These are phyloP conservation scores for Nanger granti DNA, from an alignment of 2,113 vertebrate genomes.

Conservation along the genomic window DNA sequence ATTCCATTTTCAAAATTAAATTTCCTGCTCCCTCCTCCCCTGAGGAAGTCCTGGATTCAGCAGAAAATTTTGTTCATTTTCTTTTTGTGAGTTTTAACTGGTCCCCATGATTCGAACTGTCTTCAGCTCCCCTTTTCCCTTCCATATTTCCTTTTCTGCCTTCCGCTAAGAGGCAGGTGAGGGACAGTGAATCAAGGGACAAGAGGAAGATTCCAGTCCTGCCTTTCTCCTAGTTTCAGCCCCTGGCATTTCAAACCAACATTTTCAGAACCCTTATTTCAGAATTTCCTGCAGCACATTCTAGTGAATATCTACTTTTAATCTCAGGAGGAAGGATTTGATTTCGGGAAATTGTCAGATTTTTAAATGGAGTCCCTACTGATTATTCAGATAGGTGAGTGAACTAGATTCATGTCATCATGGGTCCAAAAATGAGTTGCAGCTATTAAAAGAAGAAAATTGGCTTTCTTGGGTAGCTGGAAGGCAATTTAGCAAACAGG, in stretches of 20 bases:
- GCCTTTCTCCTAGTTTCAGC: not conserved
- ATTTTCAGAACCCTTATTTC: conserved; percentile 13
- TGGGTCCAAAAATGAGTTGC: not conserved
- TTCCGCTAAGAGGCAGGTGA: not conserved
- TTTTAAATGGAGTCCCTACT: conserved; percentile 33
- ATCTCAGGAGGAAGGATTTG: conserved; percentile 6
- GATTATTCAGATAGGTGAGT: not conserved
- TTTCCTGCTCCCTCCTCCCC: not conserved
- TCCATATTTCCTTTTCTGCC: not conserved
- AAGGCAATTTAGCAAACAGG: conserved; percentile 51
- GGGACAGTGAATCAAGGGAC: not conserved
- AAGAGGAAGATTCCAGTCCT: not conserved
- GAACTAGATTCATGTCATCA: not conserved
- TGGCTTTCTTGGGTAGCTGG: conserved; percentile 32
- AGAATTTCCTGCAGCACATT: not conserved
- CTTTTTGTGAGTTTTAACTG: not conserved
- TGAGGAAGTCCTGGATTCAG: not conserved
- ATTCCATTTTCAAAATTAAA: not conserved
- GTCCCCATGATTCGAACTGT: not conserved
- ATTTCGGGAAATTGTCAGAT: conserved; percentile 22
- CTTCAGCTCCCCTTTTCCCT: not conserved
- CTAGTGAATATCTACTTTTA: conserved; percentile 5
- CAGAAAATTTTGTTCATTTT: not conserved
- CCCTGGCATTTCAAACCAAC: not conserved
- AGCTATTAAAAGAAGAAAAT: conserved; percentile 58